Base-by-base conservation (phyloP, 2,888 invertebrate genomes). In the Diplazon laetatorius region DNA sequence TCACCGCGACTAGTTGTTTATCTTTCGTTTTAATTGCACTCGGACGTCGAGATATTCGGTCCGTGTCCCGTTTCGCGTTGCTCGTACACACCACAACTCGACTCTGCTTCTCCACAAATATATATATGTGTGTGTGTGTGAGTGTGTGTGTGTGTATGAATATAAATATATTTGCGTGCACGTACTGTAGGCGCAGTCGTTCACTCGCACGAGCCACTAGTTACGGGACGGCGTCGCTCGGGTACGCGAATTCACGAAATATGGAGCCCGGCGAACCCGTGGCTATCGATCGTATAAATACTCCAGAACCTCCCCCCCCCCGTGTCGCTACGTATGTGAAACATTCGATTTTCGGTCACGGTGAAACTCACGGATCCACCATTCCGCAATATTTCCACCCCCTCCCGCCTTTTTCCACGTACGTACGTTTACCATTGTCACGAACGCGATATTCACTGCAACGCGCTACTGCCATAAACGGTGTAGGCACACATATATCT, bases 1-100 rank as follows among this genome's bases (percentile, higher is more conserved):
- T 79, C 75, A 72, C 75, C 68, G 30, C 63, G 71, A 72, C 78
- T 79, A 79, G 78, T 79, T 79, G 75, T 79, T 79, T 79, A 79
- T 79, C 66, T 68, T 75, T 75, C 68, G 78, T 79, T 79, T 79
- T 79, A 79, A 75, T 79, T 79, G 71, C 78, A 68, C 65, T 50
- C 50, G 75, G 63, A 75, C 68, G 78, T 75, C 71, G 75, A 69
- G 77, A 70, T 69, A 65, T 74, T 74, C 70, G 57, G 42, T 62
- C 62, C 55, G 68, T 79, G 75, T 57, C 25, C 42, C 42, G 52
- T n/a, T n/a, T n/a, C n/a, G n/a, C n/a, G n/a, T n/a, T 16, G 39
- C 66, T 39, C 39, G 52, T 55, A 66, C 25, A 66, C 52, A 52
- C 66, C 16, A 66, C 50, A 39, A 25, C 18, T 50, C 52, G 39